Conservation (phyloP, 2,888 invertebrate genomes). For the Plagodis dolabraria region DNA sequence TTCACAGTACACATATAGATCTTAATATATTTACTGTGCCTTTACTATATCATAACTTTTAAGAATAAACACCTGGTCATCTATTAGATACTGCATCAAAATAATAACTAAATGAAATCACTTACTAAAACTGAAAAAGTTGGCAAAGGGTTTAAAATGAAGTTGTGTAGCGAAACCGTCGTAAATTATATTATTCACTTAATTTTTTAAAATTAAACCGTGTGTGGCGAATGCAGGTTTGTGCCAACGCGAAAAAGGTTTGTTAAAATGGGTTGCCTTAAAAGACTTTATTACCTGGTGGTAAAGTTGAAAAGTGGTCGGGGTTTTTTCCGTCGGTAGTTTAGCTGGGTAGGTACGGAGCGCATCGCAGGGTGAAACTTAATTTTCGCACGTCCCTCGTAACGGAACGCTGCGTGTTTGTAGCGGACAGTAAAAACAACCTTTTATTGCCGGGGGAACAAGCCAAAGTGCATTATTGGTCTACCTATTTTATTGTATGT, state of each 20-base stretch:
- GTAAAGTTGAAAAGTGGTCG: conserved; percentile 29
- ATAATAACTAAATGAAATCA: too few relatives aligned
- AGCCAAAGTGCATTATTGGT: conserved; percentile 47
- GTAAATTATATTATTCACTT: conserved; percentile 53
- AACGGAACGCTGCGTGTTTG: conserved; percentile 57
- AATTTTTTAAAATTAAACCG: conserved; percentile 49
- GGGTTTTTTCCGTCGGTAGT: conserved; percentile 13
- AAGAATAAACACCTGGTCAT: too few relatives aligned
- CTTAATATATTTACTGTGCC: too few relatives aligned
- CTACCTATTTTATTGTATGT: conserved; percentile 40
- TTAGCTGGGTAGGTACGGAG: conserved; percentile 22
- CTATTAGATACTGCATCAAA: too few relatives aligned
- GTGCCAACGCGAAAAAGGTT: conserved; percentile 20
- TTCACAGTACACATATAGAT: too few relatives aligned
- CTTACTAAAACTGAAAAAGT: conserved; percentile 23
- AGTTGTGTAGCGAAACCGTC: conserved; percentile 34
- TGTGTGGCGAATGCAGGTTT: conserved; percentile 37
- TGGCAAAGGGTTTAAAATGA: conserved; percentile 28
- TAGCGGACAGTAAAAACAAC: conserved; percentile 56
- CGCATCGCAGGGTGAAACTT: conserved; percentile 51
- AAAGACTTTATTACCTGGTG: conserved; percentile 27
- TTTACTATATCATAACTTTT: too few relatives aligned
- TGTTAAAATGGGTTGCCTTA: conserved; percentile 11
- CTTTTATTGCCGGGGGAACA: conserved; percentile 50
- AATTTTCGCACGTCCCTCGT: conserved; percentile 55